Percentiles rank a stretch among this genome's conserved stretches.
Evolutionary conservation across 2,113 vertebrate genomes (phyloP).

Genomic region (Myrmophylax atrothorax): DNA sequence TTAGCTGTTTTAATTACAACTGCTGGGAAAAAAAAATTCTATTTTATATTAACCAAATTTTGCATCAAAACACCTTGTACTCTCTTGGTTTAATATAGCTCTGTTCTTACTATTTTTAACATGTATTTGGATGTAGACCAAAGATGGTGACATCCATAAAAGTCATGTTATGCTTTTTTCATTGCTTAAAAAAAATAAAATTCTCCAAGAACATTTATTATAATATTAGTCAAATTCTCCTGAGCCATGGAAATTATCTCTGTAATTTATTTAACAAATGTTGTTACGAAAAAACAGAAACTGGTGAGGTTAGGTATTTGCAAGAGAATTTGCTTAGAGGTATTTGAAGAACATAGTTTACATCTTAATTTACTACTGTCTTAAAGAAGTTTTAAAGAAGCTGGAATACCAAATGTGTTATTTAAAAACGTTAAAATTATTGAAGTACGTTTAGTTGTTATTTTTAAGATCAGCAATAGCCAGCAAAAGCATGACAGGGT

Average conservation of each 20-base stretch:
- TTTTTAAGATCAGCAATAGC: background rate
- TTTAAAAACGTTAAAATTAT: background rate
- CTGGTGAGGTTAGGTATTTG: background rate
- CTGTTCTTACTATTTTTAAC: slow-evolving; percentile 44
- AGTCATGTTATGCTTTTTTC: background rate
- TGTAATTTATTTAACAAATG: background rate
- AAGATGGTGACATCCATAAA: slow-evolving; percentile 1
- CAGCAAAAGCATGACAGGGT: background rate
- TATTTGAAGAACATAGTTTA: background rate
- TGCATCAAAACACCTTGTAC: slow-evolving; percentile 47
- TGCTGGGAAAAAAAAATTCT: background rate
- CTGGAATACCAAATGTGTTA: background rate
- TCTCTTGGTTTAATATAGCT: slow-evolving; percentile 13
- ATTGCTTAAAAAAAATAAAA: background rate
- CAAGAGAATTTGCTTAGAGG: background rate
- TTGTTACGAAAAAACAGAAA: background rate
- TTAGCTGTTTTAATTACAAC: background rate
- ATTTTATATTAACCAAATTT: background rate
- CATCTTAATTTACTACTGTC: background rate
- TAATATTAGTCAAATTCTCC: background rate
- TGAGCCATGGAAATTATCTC: background rate
- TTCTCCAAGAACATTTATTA: background rate
- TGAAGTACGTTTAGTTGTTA: background rate
- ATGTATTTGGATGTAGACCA: slow-evolving; percentile 21
- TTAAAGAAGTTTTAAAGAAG: background rate